phyloP scores from a whole-genome alignment of 2,113 vertebrate genomes.

The Myotis lucifugus region DNA sequence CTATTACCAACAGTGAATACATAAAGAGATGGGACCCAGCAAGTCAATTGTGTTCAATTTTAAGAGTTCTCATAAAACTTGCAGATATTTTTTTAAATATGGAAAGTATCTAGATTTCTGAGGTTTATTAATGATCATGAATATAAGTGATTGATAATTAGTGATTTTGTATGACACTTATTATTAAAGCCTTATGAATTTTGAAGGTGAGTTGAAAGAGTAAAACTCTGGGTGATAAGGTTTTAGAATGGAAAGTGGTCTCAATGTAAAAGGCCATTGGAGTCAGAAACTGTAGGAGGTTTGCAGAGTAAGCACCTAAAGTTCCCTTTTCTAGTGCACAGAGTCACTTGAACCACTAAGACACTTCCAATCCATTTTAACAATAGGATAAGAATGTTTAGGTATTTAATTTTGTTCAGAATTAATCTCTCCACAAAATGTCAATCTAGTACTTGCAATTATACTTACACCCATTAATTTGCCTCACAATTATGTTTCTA shows the following conservation, averaged over 20 bases:
- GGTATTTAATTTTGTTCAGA: neutral
- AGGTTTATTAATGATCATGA: neutral
- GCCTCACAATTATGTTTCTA: neutral
- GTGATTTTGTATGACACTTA: neutral
- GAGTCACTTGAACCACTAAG: neutral
- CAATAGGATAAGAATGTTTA: neutral
- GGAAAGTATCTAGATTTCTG: neutral
- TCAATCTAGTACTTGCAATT: neutral
- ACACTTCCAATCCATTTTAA: neutral
- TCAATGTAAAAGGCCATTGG: neutral
- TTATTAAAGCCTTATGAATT: neutral
- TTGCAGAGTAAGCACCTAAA: neutral
- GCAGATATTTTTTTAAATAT: neutral
- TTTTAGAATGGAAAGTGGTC: neutral
- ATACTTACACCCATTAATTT: neutral
- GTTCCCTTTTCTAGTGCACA: neutral
- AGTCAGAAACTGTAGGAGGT: neutral
- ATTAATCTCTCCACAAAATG: neutral
- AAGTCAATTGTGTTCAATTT: neutral
- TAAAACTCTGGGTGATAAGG: neutral
- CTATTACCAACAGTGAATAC: neutral
- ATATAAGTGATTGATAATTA: neutral
- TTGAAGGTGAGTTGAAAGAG: neutral
- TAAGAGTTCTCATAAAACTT: neutral
- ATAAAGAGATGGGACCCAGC: neutral